Evolutionary conservation across 2,113 vertebrate genomes (phyloP).

Genomic region (Sphyrna mokarran): DNA sequence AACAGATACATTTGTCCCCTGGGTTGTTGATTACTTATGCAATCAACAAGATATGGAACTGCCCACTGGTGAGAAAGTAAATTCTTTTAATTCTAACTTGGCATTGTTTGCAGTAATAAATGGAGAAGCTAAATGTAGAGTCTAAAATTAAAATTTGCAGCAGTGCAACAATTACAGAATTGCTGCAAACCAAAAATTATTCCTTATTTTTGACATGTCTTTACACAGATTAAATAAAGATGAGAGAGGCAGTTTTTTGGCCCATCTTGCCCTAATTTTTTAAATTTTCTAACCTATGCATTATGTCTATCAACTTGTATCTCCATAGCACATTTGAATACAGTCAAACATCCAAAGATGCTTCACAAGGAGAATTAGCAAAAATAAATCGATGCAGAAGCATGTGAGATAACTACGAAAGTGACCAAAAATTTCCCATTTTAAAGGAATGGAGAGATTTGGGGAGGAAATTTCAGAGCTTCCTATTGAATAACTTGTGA

Average conservation of each 20-base stretch:
- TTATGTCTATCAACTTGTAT: background rate
- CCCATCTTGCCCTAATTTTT: too few species aligned
- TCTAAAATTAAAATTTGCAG: background rate
- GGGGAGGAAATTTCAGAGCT: background rate
- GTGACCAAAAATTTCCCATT: background rate
- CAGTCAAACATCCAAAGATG: background rate
- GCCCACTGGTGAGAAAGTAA: background rate
- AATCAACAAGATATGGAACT: background rate
- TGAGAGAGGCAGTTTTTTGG: background rate
- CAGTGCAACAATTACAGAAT: background rate
- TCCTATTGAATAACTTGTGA: background rate
- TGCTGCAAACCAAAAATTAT: background rate
- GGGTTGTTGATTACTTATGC: background rate
- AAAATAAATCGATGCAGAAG: background rate
- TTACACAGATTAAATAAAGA: background rate
- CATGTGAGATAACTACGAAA: background rate
- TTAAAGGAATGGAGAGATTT: background rate
- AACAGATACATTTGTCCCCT: background rate
- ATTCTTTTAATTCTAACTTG: background rate
- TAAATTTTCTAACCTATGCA: background rate
- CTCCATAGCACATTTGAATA: background rate
- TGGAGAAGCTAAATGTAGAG: background rate
- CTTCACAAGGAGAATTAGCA: background rate
- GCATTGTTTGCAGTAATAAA: background rate
- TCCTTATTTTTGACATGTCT: background rate